Conservation (phyloP, 2,888 invertebrate species). For the Agriotes lineatus region DNA sequence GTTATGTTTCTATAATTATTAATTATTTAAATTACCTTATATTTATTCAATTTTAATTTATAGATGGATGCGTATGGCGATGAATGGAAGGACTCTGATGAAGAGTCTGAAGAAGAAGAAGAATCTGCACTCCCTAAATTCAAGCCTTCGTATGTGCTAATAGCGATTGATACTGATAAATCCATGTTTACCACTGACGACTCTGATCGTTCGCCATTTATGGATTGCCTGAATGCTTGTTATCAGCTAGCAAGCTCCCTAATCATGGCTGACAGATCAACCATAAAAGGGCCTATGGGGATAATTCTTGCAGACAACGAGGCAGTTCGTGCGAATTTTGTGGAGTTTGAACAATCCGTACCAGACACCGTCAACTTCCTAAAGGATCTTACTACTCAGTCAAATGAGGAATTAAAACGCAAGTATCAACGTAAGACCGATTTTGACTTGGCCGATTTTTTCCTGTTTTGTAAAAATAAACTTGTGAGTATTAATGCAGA, state of each 20-base stretch:
- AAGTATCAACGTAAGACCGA: conserved; percentile 29
- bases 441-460: conserved; percentile 41
- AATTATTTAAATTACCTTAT: too few relatives aligned
- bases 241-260: conserved; percentile 29
- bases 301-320: conserved; percentile 38
- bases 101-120: conserved; percentile 5
- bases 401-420: conserved; percentile 16
- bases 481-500: conserved; percentile 26
- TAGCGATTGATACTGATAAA: conserved; percentile 35
- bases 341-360: conserved; percentile 32
- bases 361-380: conserved; percentile 32
- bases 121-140: neutral
- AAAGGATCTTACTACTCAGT: conserved; percentile 12
- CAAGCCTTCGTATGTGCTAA: conserved; percentile 36
- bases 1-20: too few relatives aligned
- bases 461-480: conserved; percentile 40
- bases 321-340: conserved; percentile 20
- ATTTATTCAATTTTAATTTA: neutral
- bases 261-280: conserved; percentile 4
- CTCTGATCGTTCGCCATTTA: conserved; percentile 16
- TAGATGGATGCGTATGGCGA: conserved; percentile 37
- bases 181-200: conserved; percentile 34
- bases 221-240: conserved; percentile 26
- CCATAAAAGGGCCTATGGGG: conserved; percentile 32
- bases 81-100: conserved; percentile 31